Evolutionary conservation across 2,888 invertebrate genomes (phyloP).

Genomic region (Boloria euphrosyne): DNA sequence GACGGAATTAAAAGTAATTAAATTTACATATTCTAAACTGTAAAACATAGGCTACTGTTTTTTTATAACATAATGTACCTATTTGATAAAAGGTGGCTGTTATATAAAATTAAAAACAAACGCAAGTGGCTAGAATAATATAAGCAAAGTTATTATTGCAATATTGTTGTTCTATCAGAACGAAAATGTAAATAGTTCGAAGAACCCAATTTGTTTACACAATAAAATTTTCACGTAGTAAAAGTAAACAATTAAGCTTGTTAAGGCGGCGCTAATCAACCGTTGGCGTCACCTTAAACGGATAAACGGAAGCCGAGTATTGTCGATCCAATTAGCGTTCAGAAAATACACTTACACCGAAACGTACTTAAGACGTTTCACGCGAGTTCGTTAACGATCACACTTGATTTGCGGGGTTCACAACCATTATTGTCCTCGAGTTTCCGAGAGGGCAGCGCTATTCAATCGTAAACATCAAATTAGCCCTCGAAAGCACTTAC

Average conservation of each 20-base stretch:
- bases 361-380: constrained; percentile 72
- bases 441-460: constrained; percentile 35
- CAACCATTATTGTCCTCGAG: constrained; percentile 38
- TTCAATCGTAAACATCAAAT: constrained; percentile 44
- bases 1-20: too few relatives aligned
- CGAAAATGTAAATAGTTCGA: not conserved
- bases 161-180: not conserved
- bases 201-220: constrained; percentile 20
- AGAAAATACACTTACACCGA: constrained; percentile 68
- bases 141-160: too few relatives aligned
- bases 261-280: constrained; percentile 69
- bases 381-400: constrained; percentile 55
- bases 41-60: too few relatives aligned
- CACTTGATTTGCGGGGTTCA: constrained; percentile 35
- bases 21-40: too few relatives aligned
- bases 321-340: constrained; percentile 70
- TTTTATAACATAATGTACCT: too few relatives aligned
- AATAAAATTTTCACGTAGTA: constrained; percentile 22
- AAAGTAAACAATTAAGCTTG: constrained; percentile 26
- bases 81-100: too few relatives aligned
- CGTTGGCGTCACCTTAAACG: constrained; percentile 71
- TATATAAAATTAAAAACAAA: too few relatives aligned
- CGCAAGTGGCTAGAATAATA: too few relatives aligned
- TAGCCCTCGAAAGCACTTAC: constrained; percentile 40
- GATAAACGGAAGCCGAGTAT: constrained; percentile 73